Conservation (phyloP, 2,888 invertebrate species). For the Polymixis flavicincta region DNA sequence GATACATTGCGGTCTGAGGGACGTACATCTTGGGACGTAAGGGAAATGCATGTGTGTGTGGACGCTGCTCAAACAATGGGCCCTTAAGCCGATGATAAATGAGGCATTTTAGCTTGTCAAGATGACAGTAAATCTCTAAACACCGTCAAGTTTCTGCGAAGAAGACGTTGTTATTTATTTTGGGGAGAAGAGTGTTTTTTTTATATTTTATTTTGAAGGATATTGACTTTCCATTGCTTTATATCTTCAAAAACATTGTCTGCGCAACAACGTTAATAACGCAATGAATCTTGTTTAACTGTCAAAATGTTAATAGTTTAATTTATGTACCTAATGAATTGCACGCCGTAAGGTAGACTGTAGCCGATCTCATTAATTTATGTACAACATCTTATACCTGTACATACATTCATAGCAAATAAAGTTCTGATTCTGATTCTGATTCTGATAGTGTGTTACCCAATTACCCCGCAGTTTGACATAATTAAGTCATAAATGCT, state of each 20-base stretch:
- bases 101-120: constrained; percentile 37
- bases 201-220: not conserved
- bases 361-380: too few relatives aligned
- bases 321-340: too few relatives aligned
- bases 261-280: too few relatives aligned
- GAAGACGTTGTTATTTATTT: constrained; percentile 17
- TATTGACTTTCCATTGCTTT: not conserved
- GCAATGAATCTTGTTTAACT: not conserved
- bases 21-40: constrained; percentile 13
- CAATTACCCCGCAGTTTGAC: not conserved
- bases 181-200: not conserved
- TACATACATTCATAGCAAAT: too few relatives aligned
- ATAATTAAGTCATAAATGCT: not conserved
- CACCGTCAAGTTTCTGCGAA: not conserved
- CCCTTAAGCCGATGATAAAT: constrained; percentile 45
- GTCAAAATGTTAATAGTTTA: too few relatives aligned
- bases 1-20: constrained; percentile 35
- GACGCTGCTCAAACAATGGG: constrained; percentile 32
- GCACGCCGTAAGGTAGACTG: too few relatives aligned
- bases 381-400: too few relatives aligned
- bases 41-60: constrained; percentile 32
- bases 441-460: too few relatives aligned
- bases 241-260: too few relatives aligned
- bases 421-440: too few relatives aligned
- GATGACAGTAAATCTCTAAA: constrained; percentile 41